A percentile compares a stretch with the other conserved stretches of the same genome.
Conservation (phyloP, 2,888 invertebrate species). For the Pseudoips prasinana region DNA sequence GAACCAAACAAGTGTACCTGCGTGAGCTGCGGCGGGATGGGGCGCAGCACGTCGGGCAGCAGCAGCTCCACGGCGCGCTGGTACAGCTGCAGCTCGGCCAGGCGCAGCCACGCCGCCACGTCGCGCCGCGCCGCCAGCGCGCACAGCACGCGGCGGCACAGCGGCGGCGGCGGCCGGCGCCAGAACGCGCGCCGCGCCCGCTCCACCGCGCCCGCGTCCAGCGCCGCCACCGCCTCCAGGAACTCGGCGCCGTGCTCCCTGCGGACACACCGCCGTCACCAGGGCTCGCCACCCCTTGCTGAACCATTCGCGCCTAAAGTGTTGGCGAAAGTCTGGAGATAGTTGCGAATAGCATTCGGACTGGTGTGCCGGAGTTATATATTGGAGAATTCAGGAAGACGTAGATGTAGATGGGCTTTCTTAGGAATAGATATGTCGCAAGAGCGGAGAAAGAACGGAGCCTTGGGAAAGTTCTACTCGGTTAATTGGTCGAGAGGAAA, state of each 20-base stretch:
- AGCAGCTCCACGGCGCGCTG: slow-evolving; percentile 97
- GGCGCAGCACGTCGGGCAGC: slow-evolving; percentile 97
- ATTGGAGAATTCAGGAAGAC: too few relatives aligned
- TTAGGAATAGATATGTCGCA: too few relatives aligned
- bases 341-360: too few relatives aligned
- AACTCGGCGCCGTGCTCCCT: slow-evolving; percentile 96
- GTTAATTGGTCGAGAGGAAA: too few relatives aligned
- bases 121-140: slow-evolving; percentile 83
- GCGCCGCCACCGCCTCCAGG: slow-evolving; percentile 93
- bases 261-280: slow-evolving; percentile 58
- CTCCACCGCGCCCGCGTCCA: slow-evolving; percentile 95
- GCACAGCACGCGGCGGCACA: slow-evolving; percentile 96
- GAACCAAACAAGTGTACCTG: slow-evolving; percentile 99
- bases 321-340: too few relatives aligned
- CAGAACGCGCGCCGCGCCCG: slow-evolving; percentile 96
- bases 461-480: too few relatives aligned
- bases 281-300: too few relatives aligned
- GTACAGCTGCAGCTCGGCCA: slow-evolving; percentile 95
- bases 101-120: slow-evolving; percentile 89
- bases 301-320: too few relatives aligned
- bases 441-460: too few relatives aligned
- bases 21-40: slow-evolving; percentile 96
- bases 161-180: slow-evolving; percentile 88
- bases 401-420: too few relatives aligned
- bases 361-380: too few relatives aligned